phyloP scores from a whole-genome alignment of 2,797 vertebrate genomes.

The Sebastes diaconus region DNA sequence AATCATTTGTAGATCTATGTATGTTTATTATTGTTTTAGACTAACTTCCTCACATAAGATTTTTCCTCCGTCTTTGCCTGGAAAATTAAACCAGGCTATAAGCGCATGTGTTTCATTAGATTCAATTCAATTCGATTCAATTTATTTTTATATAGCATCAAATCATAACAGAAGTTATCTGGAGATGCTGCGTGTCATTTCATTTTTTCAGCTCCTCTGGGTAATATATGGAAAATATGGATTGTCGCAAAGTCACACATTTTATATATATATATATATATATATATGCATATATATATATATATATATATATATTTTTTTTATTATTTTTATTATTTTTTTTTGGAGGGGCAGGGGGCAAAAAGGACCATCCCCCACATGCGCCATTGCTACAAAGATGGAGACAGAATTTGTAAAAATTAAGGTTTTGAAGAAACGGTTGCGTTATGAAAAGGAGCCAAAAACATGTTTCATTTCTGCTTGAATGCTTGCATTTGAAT shows the following conservation, averaged over 20 bases:
- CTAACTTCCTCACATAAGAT: not conserved
- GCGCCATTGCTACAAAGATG: constrained; percentile 51
- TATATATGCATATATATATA: no score
- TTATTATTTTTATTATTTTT: not conserved
- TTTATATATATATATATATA: no score
- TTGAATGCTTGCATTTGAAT: constrained; percentile 44
- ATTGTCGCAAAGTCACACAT: no score
- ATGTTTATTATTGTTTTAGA: not conserved
- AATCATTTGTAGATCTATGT: not conserved
- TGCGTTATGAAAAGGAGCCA: constrained; percentile 32
- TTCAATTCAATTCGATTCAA: no score
- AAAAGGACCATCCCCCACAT: constrained; percentile 39
- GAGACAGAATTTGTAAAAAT: constrained; percentile 39
- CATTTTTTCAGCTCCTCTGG: no score
- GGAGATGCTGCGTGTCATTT: no score
- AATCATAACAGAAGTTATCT: no score
- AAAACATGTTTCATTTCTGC: constrained; percentile 21
- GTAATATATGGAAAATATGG: no score
- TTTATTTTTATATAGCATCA: not conserved
- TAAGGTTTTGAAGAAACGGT: constrained; percentile 39
- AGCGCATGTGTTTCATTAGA: constrained; percentile 29
- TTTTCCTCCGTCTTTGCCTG: not conserved
- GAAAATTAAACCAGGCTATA: not conserved
- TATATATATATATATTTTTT: not conserved
- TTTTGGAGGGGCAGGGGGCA: not conserved